Evolutionary conservation across 2,797 vertebrate species (phyloP), one percentile per base, ranked within the genome.

Genomic region (Myripristis jacobus): DNA sequence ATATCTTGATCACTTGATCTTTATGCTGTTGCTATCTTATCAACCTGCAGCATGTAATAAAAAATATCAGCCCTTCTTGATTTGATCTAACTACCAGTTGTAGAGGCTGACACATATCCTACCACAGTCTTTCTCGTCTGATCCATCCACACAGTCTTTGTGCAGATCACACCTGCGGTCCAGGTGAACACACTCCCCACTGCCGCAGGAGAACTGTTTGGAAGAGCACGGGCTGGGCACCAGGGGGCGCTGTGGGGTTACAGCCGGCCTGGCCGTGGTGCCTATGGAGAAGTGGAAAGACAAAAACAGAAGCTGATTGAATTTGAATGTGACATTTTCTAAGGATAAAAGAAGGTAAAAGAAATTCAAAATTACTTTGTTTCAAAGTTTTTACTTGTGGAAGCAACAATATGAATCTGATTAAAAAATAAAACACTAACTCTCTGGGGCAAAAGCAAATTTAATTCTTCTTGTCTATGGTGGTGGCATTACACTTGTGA

Each of bases 71-170:
- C 7, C 12, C 29, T 34, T 0, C 27, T 12, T 24, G n/a, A 1
- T 55, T 71, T 27, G 9, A 24, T 51, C 15, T 53, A 31, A 0
- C 5, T 4, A 29, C 24, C 9, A 36, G 16, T 31, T 19, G 69
- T 19, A 24, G 7, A 60, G 2, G 8, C 31, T 3, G 1, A n/a
- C 3, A 46, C 6, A 0, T 15, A 25, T 36, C 93, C 0, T 90
- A 98, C 96, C 94, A 48, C 96, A 97, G 89, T 82, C 73, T 2
- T 66, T 90, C 72, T 98, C 96, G 7, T 97, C 96, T 0, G 96
- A 96, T n/a, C 95, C 92, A 0, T 97, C 96, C 6, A 80, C 72
- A 59, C 96, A 97, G 91, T 97, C 93, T 0, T 47, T 90, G 43
- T 55, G 91, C 59, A 96, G 91, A 84, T 98, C 94, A 46, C 96